Conservation (phyloP, 2,888 invertebrate species). For the Eugnorisma glareosa region DNA sequence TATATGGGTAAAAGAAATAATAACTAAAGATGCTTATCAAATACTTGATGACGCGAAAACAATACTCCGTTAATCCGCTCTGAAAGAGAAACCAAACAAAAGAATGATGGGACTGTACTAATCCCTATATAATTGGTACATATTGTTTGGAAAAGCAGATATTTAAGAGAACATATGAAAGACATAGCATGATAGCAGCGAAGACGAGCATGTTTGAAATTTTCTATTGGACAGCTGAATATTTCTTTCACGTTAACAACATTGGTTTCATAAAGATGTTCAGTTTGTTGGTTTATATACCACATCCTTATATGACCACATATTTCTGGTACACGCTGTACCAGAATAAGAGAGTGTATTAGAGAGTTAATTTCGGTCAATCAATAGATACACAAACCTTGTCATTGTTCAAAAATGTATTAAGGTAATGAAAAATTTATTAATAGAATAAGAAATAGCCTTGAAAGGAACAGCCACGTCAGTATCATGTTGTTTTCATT, state of each 20-base stretch:
- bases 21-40: conserved; percentile 25
- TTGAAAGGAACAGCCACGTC: background rate
- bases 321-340: background rate
- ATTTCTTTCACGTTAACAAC: too few relatives aligned
- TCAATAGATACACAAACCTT: background rate
- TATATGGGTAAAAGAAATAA: background rate
- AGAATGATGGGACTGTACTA: conserved; percentile 24
- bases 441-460: background rate
- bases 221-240: too few relatives aligned
- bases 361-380: background rate
- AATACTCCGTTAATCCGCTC: conserved; percentile 23
- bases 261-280: too few relatives aligned
- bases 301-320: background rate
- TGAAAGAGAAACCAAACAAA: conserved; percentile 37
- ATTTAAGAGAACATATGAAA: conserved; percentile 16
- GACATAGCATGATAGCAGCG: too few relatives aligned
- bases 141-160: conserved; percentile 9
- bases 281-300: background rate
- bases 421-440: background rate
- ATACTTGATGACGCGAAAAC: conserved; percentile 23
- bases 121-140: conserved; percentile 21
- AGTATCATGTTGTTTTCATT: background rate
- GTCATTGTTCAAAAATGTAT: background rate
- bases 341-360: too few relatives aligned
- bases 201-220: too few relatives aligned